Evolutionary conservation across 1,140 invertebrate species (phyloP).

Genomic region (Pogonomyrmex barbatus): DNA sequence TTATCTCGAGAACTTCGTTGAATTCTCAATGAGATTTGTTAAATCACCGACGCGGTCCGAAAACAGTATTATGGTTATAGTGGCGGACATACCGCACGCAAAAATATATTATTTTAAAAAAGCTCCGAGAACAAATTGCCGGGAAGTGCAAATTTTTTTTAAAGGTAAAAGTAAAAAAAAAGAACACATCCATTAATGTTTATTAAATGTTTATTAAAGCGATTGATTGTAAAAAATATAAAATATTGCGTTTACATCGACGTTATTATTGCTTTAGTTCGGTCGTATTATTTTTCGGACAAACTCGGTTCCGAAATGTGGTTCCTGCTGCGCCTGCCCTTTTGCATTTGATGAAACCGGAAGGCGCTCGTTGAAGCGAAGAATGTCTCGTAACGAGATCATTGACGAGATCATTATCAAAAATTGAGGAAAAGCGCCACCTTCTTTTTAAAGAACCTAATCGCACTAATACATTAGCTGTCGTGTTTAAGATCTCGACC

Average conservation of each 20-base stretch:
- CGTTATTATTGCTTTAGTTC: background rate
- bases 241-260: background rate
- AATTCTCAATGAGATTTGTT: slow-evolving; percentile 12
- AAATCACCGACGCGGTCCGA: slow-evolving; percentile 7
- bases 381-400: slow-evolving; percentile 41
- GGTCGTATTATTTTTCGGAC: slow-evolving; percentile 12
- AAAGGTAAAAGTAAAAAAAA: background rate
- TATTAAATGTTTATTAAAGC: background rate
- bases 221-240: background rate
- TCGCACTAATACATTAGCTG: background rate
- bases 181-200: background rate
- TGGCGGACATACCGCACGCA: background rate
- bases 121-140: background rate
- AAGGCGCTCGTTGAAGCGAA: slow-evolving; percentile 35
- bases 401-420: slow-evolving; percentile 29
- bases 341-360: slow-evolving; percentile 42
- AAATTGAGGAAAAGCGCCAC: background rate
- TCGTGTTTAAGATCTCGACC: background rate
- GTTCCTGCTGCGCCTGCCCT: background rate
- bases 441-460: background rate
- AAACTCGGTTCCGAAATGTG: slow-evolving; percentile 4
- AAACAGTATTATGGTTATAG: background rate
- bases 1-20: background rate
- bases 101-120: background rate
- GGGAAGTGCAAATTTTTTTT: background rate